Base-by-base conservation (phyloP, 2,888 invertebrate species). In the Poecilus cupreus region DNA sequence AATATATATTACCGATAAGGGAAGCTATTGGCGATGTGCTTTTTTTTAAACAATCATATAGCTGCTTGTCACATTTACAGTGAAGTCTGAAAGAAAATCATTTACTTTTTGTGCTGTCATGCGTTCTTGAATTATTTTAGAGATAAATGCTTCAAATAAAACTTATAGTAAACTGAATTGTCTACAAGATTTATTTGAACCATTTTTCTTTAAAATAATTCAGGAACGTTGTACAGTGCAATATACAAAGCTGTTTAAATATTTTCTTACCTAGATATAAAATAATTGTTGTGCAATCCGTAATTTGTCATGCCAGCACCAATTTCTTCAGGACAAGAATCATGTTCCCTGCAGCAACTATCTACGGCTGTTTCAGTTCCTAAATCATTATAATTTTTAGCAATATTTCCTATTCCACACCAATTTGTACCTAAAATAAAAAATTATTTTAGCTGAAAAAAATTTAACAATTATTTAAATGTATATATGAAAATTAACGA, bases 321-420 rank as follows among this genome's bases (percentile, higher is more conserved):
- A 4, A 60, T 64, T 22, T 60, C 39, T 75, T 91, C 90, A 0
- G 92, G 90, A 83, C 94, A 94, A 84, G 90, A 88, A 86, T 94
- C 94, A 86, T 94, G 94, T 0, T 91, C 92, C 6, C 94, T 88
- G 84, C 94, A 94, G 85, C 94, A 95, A 22, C 87, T 89, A 86
- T 95, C 95, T 0, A 93, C 91, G 51, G 91, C 90, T 2, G 85
- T 85, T 43, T 92, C 90, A 0, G 86, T 83, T 0, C 95, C 94
- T 16, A 94, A 88, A 84, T 94, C 94, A 26, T 93, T 89, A 85
- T 91, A 92, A 82, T 89, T 88, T 0, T 88, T 87, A 0, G 94
- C 93, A 5, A 90, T 85, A 85, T 91, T 92, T 1, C 94, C 94
- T 0, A 93, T 89, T 0, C 94, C 94, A 84, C 94, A 94, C 94